Evolutionary conservation across 2,888 invertebrate genomes (phyloP), one percentile per base, ranked within the genome.

Genomic region (Polymixis flavicincta): DNA sequence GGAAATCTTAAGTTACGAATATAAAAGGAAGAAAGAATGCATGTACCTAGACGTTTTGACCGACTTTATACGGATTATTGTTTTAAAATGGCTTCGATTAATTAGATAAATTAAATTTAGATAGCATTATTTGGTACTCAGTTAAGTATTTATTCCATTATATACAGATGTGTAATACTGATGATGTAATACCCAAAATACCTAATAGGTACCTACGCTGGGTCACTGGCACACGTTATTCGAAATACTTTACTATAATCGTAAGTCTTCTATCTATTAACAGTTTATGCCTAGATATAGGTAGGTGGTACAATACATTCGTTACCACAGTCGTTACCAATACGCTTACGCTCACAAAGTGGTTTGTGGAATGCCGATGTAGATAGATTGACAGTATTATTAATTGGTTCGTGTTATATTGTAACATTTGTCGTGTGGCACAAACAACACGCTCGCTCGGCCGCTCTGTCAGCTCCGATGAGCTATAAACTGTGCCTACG

Each of bases 371-470:
- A 76, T 76, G 19, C 37, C 61, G 70, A 70, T 74, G 50, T 77
- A 54, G 32, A 74, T 72, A 67, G 65, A 78, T 75, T 76, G 84
- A 84, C 69, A 74, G 73, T 57, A 25, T 76, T 81, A 80, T 74
- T 86, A 74, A 86, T 81, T 80, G 84, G 74, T 72, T 68, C 66
- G 71, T 81, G 81, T 74, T 57, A 50, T 69, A 64, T 72, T 83
- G 75, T 82, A 48, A 63, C 76, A 72, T 72, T 74, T 76, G 73
- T 78, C 75, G 70, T 72, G 87, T 61, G 74, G 66, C 76, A 61
- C 71, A 65, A 28, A 66, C 55, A 68, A 70, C 64, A 73, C 67
- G 71, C 61, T 65, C 73, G 37, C 65, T 68, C 72, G 60, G 64
- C 42, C 70, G 59, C 59, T 80, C 70, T 73, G 64, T 71, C 78